Evolutionary conservation across 2,113 vertebrate genomes (phyloP).

Genomic region (Semnornis frantzii): DNA sequence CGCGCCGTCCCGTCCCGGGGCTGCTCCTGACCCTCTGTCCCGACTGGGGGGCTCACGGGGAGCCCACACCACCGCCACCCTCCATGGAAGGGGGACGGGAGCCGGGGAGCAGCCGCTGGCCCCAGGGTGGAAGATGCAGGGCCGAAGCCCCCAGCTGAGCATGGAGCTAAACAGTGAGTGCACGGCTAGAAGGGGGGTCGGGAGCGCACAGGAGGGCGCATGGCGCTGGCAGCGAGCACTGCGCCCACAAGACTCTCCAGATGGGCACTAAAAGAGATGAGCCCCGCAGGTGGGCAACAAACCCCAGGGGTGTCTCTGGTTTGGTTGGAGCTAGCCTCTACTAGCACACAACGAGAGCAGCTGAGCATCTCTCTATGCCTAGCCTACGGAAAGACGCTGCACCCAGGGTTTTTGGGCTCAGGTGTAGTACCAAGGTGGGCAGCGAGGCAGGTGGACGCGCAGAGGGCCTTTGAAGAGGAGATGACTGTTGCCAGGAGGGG

Average conservation of each 20-base stretch:
- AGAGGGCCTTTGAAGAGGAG: not conserved
- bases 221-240: fast-evolving
- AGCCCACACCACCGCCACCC: not conserved
- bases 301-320: not conserved
- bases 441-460: not conserved
- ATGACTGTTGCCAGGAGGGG: not conserved
- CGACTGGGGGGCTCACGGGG: not conserved
- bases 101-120: slow-evolving; percentile 1
- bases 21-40: not conserved
- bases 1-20: not conserved
- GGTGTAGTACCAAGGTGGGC: not conserved
- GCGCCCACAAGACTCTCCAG: fast-evolving
- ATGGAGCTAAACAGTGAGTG: slow-evolving; percentile 75
- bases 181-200: not conserved
- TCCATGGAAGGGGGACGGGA: slow-evolving; percentile 62
- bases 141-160: slow-evolving; percentile 53
- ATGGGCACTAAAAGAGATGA: not conserved
- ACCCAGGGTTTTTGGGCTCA: not conserved
- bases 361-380: fast-evolving
- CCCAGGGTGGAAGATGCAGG: slow-evolving; percentile 50
- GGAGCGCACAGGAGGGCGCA: not conserved
- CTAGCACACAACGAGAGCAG: fast-evolving
- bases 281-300: not conserved
- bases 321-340: not conserved
- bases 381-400: fast-evolving